Conservation (phyloP, 2,888 invertebrate species). For the Apodemia zela region DNA sequence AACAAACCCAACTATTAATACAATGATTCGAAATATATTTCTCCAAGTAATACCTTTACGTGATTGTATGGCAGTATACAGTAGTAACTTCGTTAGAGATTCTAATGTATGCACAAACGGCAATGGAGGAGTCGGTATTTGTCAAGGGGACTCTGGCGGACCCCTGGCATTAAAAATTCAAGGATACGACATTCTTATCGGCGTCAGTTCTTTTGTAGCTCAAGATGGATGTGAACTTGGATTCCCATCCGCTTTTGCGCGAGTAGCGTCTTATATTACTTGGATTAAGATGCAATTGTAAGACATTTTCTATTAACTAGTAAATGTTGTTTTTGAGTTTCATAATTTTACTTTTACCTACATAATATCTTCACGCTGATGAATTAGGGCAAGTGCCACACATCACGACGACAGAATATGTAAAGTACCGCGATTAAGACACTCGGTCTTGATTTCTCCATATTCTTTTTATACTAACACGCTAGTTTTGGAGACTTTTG, state of each 20-base stretch:
- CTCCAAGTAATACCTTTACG: conserved; percentile 47
- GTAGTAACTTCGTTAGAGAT: conserved; percentile 41
- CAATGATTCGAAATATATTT: conserved; percentile 51
- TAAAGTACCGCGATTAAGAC: too few relatives aligned
- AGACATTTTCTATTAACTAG: not conserved
- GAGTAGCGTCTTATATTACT: conserved; percentile 47
- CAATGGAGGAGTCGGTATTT: conserved; percentile 57
- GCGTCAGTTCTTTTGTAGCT: conserved; percentile 64
- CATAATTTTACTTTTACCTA: too few relatives aligned
- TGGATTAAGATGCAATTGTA: conserved; percentile 51
- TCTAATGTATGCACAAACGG: conserved; percentile 62
- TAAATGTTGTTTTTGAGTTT: not conserved
- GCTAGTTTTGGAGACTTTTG: too few relatives aligned
- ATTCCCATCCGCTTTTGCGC: conserved; percentile 57
- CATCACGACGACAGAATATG: too few relatives aligned
- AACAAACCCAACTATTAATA: conserved; percentile 45
- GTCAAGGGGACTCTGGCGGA: conserved; percentile 63
- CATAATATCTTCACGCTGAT: too few relatives aligned
- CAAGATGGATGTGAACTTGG: conserved; percentile 54
- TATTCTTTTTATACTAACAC: too few relatives aligned
- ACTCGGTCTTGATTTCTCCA: too few relatives aligned
- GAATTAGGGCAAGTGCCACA: too few relatives aligned
- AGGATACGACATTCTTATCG: conserved; percentile 49
- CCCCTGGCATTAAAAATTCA: conserved; percentile 46
- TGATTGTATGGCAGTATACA: conserved; percentile 46